Conservation (phyloP, 2,797 vertebrate genomes). For the Luscinia megarhynchos region DNA sequence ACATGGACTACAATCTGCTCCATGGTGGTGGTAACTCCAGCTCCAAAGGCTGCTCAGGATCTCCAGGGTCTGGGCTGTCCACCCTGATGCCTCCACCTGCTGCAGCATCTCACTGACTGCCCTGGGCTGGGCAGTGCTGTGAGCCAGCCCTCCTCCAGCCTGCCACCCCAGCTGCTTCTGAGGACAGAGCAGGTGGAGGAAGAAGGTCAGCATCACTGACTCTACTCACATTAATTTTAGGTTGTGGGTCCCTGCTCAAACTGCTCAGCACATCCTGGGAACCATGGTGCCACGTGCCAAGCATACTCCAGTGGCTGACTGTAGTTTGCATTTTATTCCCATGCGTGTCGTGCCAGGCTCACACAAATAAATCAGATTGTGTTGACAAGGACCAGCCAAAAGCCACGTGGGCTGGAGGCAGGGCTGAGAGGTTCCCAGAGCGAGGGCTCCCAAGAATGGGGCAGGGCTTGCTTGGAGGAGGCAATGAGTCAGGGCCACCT, state of each 20-base stretch:
- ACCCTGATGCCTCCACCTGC: not conserved
- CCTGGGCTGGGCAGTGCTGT: not conserved
- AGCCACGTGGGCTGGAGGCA: not conserved
- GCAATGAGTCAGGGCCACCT: not conserved
- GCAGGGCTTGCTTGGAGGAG: not conserved
- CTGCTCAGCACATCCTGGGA: accelerated
- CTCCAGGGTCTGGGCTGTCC: not conserved
- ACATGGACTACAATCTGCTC: accelerated
- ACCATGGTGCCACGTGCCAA: accelerated
- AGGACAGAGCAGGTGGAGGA: not conserved
- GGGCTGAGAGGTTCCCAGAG: not conserved
- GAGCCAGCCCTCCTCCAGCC: not conserved
- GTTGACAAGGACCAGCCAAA: not conserved
- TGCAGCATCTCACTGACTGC: not conserved
- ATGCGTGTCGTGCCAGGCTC: accelerated
- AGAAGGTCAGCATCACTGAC: not conserved
- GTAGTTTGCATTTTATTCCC: not conserved
- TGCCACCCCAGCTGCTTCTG: not conserved
- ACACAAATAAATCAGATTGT: not conserved
- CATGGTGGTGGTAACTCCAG: accelerated
- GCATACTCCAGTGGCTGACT: not conserved
- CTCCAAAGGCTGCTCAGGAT: not conserved
- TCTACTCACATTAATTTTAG: not conserved
- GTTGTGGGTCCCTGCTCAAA: not conserved
- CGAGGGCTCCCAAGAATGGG: not conserved